These are phyloP conservation scores for Amazona vittata DNA, from an alignment of 2,113 vertebrate genomes.

Conservation along the genomic window DNA sequence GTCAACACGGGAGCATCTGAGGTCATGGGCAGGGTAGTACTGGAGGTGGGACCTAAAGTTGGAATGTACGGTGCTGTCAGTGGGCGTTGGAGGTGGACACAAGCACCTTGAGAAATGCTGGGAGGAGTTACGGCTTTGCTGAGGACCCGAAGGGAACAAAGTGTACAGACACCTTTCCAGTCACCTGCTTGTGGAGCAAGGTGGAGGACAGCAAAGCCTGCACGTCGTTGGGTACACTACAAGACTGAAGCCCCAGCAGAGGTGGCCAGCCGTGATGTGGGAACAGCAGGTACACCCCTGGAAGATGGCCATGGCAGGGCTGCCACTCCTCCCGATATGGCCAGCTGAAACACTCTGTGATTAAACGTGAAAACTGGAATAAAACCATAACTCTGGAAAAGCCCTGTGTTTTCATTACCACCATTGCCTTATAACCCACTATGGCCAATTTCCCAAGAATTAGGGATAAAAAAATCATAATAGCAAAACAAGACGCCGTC, in stretches of 20 bases:
- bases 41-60: neutral
- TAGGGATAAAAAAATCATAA: neutral
- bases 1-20: neutral
- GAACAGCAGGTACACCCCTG: too few species aligned
- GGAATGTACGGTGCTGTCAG: neutral
- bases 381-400: neutral
- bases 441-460: neutral
- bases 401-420: fast-evolving
- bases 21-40: neutral
- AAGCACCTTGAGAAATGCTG: neutral
- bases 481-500: neutral
- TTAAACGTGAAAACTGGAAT: neutral
- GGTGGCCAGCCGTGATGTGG: fast-evolving
- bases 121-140: fast-evolving
- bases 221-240: fast-evolving
- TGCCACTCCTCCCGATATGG: fast-evolving
- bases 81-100: neutral
- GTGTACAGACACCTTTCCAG: neutral
- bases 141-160: neutral
- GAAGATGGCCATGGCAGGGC: neutral
- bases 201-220: neutral
- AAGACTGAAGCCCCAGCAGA: neutral
- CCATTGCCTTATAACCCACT: neutral
- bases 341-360: neutral
- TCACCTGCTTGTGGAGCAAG: neutral